Percentiles rank a stretch among this genome's conserved stretches.
Conservation (phyloP, 2,113 vertebrate species). For the Phylloscopus whistleri region DNA sequence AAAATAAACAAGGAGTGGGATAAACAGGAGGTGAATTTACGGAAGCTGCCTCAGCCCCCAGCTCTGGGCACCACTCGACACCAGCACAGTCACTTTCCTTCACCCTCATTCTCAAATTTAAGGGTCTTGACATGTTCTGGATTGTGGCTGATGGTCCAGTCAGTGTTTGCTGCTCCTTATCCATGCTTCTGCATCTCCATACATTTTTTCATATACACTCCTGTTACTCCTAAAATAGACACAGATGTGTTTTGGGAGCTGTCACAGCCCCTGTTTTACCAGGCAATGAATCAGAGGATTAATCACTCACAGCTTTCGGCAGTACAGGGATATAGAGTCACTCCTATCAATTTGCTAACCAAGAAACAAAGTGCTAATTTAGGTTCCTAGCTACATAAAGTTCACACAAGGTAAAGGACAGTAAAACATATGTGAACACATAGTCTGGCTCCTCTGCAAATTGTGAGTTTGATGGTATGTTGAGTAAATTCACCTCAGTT, state of each 20-base stretch:
- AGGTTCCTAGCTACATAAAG: not conserved
- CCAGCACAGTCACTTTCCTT: not conserved
- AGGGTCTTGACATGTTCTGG: not conserved
- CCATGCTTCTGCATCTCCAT: not conserved
- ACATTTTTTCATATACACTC: not conserved
- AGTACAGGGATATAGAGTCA: not conserved
- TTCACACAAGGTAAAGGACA: not conserved
- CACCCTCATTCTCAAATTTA: not conserved
- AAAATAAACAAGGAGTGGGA: constrained; percentile 55
- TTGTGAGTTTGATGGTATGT: not conserved
- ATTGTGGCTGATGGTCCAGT: not conserved
- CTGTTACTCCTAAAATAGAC: not conserved
- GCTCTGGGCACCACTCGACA: not conserved
- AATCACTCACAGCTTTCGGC: not conserved
- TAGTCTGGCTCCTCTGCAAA: not conserved
- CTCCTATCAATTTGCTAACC: not conserved
- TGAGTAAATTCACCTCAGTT: not conserved
- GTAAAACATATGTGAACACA: rapidly evolving
- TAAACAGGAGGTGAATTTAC: constrained; percentile 50
- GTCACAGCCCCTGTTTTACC: not conserved
- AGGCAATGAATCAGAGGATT: not conserved
- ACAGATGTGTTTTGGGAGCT: not conserved
- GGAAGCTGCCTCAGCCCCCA: constrained; percentile 53
- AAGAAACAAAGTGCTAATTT: not conserved
- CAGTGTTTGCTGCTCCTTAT: not conserved